Evolutionary conservation across 1,140 invertebrate species (phyloP).

Genomic region (Pogonomyrmex barbatus): DNA sequence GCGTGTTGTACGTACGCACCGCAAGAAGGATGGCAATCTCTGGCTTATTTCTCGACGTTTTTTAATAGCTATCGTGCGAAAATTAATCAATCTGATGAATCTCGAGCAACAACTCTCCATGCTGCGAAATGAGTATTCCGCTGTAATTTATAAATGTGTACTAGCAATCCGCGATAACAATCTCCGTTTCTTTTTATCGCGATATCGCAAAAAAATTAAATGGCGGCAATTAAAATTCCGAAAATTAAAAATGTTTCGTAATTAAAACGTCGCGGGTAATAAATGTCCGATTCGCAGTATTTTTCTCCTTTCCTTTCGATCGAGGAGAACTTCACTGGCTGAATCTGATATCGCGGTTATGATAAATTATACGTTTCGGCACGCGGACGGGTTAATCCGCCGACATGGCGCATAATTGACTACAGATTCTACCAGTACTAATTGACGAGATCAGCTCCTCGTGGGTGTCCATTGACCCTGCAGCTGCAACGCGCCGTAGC

Average conservation of each 20-base stretch:
- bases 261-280: neutral
- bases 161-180: neutral
- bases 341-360: constrained; percentile 1
- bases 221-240: too few relatives aligned
- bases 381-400: constrained; percentile 9
- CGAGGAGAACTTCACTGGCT: neutral
- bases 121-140: neutral
- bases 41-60: constrained; percentile 52
- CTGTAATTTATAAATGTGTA: neutral
- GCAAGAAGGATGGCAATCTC: constrained; percentile 40
- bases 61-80: constrained; percentile 18
- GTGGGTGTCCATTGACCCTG: constrained; percentile 47
- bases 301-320: neutral
- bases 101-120: neutral
- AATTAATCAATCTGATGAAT: constrained; percentile 27
- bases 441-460: constrained; percentile 36
- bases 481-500: neutral
- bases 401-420: constrained; percentile 17
- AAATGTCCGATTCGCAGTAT: neutral
- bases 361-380: constrained; percentile 35
- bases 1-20: constrained; percentile 17
- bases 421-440: neutral
- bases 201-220: neutral
- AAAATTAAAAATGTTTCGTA: neutral
- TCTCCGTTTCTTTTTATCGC: neutral